Conservation (phyloP, 2,797 vertebrate species). For the Ataeniobius toweri region DNA sequence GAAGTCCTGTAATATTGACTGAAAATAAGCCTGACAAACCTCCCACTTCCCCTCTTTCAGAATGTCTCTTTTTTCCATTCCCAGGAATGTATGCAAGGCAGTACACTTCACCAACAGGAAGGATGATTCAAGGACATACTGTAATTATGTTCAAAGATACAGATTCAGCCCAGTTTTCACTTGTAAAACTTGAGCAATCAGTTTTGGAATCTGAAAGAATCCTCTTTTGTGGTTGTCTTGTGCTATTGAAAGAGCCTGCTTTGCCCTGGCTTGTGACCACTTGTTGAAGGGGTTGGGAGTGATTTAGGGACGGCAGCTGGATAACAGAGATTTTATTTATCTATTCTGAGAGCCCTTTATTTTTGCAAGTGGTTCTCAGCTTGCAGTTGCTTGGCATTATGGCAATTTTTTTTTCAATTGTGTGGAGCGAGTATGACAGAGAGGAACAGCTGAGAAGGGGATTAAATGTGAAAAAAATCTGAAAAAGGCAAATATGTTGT, state of each 20-base stretch:
- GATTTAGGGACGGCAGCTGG: constrained; percentile 85
- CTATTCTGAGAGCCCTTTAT: constrained; percentile 79
- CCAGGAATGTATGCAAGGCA: constrained; percentile 73
- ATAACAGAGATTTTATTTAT: constrained; percentile 82
- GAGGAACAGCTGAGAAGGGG: constrained; percentile 69
- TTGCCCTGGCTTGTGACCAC: constrained; percentile 76
- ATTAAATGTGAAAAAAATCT: constrained; percentile 49
- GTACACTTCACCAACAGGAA: constrained; percentile 77
- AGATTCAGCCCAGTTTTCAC: constrained; percentile 77
- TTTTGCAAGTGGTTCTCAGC: constrained; percentile 77
- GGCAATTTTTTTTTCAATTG: constrained; percentile 69
- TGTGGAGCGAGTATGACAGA: constrained; percentile 71
- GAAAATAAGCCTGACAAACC: constrained; percentile 67
- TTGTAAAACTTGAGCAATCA: constrained; percentile 77
- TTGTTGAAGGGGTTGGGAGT: constrained; percentile 79
- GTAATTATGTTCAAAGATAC: constrained; percentile 81
- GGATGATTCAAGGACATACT: constrained; percentile 75
- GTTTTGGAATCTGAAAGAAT: constrained; percentile 73
- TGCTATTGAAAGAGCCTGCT: constrained; percentile 74
- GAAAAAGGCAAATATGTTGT: constrained; percentile 66
- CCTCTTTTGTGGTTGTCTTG: constrained; percentile 77
- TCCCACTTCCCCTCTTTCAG: constrained; percentile 69
- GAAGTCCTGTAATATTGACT: constrained; percentile 65
- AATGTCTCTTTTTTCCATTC: constrained; percentile 51
- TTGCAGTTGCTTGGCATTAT: constrained; percentile 78